A percentile compares a stretch with the other conserved stretches of the same genome.
phyloP scores from a whole-genome alignment of 35 echinoderm and acorn worm genomes.

The Amphiura filiformis region DNA sequence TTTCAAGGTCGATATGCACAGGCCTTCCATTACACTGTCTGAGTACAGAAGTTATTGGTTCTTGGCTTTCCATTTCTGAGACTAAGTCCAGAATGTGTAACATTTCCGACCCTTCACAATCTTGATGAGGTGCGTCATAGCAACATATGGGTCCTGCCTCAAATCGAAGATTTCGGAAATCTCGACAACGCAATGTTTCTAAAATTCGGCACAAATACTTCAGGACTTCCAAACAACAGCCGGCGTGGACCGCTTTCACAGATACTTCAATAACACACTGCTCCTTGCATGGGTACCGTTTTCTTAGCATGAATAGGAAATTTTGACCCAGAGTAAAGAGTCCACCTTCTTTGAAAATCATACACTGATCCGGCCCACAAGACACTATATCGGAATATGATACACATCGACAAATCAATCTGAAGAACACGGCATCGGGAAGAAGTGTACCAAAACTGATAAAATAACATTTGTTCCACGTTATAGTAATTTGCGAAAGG shows the following conservation, averaged over 20 bases:
- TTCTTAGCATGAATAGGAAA: background rate
- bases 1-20: no score
- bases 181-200: background rate
- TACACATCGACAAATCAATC: background rate
- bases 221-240: background rate
- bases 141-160: background rate
- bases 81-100: background rate
- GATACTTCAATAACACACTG: background rate
- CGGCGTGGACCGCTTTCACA: background rate
- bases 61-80: background rate
- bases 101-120: background rate
- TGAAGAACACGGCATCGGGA: background rate
- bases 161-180: background rate
- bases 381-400: background rate
- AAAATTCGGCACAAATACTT: background rate
- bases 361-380: background rate
- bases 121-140: background rate
- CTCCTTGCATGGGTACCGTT: background rate
- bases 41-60: background rate
- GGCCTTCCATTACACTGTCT: background rate
- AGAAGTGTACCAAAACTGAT: background rate
- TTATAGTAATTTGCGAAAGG: background rate
- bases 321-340: background rate
- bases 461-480: background rate
- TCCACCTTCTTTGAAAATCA: background rate